A percentile compares a stretch with the other conserved stretches of the same genome.
These are phyloP conservation scores for Drosophila micromelanica DNA, from an alignment of 1,140 invertebrate species.

Conservation along the genomic window DNA sequence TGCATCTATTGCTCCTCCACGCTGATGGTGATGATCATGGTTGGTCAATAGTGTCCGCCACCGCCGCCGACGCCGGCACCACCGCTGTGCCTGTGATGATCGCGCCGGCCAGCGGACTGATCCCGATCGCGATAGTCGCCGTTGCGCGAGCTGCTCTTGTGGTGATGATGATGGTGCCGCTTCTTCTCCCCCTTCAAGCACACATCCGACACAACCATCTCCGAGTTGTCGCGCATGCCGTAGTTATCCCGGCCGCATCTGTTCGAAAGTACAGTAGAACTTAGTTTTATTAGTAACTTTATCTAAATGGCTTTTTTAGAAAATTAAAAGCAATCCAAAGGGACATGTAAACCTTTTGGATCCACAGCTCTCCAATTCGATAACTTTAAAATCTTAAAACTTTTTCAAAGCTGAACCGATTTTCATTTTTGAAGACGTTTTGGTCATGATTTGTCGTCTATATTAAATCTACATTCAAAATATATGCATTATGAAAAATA, in stretches of 20 bases:
- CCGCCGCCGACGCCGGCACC: slow-evolving; percentile 50
- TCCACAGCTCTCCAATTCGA: too few species aligned
- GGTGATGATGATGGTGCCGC: slow-evolving; percentile 93
- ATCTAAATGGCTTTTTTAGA: too few species aligned
- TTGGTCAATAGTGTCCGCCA: slow-evolving; percentile 84
- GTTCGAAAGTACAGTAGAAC: not conserved
- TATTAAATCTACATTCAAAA: too few species aligned
- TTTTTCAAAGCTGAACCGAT: too few species aligned
- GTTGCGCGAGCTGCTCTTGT: slow-evolving; percentile 85
- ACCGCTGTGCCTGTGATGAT: slow-evolving; percentile 79
- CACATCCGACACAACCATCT: slow-evolving; percentile 92
- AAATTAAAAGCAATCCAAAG: too few species aligned
- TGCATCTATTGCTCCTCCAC: slow-evolving; percentile 76
- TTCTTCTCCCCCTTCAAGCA: slow-evolving; percentile 88
- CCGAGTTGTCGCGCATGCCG: slow-evolving; percentile 91
- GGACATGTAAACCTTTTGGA: too few species aligned
- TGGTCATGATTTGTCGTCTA: too few species aligned
- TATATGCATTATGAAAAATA: too few species aligned
- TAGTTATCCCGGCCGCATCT: slow-evolving; percentile 85
- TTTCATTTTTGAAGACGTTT: too few species aligned
- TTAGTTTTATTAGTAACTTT: not conserved
- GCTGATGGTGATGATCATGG: slow-evolving; percentile 84
- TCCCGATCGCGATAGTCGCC: slow-evolving; percentile 79
- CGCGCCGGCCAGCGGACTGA: slow-evolving; percentile 76
- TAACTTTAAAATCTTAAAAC: too few species aligned